These are phyloP conservation scores for Pheosia tremula DNA, from an alignment of 2,888 invertebrate species.

Conservation along the genomic window DNA sequence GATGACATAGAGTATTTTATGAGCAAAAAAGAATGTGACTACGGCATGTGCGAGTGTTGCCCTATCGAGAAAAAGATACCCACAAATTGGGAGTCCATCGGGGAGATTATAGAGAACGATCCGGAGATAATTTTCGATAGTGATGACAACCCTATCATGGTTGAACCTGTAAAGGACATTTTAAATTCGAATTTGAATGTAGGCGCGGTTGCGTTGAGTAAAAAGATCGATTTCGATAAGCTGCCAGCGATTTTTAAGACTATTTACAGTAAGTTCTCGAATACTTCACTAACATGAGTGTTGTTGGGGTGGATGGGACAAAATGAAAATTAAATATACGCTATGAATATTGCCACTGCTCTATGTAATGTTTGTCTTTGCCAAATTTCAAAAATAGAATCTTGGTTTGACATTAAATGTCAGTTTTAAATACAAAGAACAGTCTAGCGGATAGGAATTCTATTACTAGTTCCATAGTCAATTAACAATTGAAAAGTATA, in stretches of 20 bases:
- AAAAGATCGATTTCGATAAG: not conserved
- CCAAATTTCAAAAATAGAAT: too few species aligned
- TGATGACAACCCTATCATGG: conserved; percentile 70
- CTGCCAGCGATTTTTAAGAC: not conserved
- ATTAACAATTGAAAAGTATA: too few species aligned
- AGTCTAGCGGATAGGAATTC: too few species aligned
- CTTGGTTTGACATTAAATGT: too few species aligned
- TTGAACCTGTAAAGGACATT: conserved; percentile 52
- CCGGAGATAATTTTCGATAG: conserved; percentile 78
- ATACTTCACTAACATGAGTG: not conserved
- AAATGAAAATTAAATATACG: too few species aligned
- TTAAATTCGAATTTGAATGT: not conserved
- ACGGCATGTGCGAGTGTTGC: conserved; percentile 73
- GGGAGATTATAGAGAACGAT: conserved; percentile 78
- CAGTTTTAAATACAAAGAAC: too few species aligned
- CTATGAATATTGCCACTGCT: too few species aligned
- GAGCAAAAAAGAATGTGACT: conserved; percentile 75
- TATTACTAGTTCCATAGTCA: too few species aligned
- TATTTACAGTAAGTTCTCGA: not conserved
- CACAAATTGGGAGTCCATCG: conserved; percentile 73
- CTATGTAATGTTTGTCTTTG: too few species aligned
- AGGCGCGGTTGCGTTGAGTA: not conserved
- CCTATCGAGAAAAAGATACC: conserved; percentile 52
- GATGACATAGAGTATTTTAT: conserved; percentile 72
- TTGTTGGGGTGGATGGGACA: not conserved